Conservation (phyloP, 1,140 invertebrate species). For the Aphis craccivora region DNA sequence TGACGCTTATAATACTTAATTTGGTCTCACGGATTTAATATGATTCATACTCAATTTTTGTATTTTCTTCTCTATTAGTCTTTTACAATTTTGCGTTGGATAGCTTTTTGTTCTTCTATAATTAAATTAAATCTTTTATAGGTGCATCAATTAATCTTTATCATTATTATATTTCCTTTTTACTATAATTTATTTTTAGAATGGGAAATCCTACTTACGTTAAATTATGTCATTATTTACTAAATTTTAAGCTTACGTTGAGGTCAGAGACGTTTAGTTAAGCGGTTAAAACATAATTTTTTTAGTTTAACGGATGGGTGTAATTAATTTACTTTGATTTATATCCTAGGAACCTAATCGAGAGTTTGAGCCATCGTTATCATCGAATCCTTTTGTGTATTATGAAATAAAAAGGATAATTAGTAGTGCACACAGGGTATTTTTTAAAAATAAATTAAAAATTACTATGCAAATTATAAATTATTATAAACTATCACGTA, state of each 20-base stretch:
- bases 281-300: not conserved
- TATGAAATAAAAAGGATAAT: not conserved
- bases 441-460: no score
- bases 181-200: not conserved
- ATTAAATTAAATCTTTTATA: not conserved
- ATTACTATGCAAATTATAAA: no score
- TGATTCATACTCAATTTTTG: not conserved
- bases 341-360: not conserved
- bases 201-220: not conserved
- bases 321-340: not conserved
- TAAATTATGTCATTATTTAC: not conserved
- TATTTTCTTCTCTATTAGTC: not conserved
- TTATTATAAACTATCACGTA: not conserved
- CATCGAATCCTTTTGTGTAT: not conserved
- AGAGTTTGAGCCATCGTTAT: not conserved
- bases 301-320: not conserved
- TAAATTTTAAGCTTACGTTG: not conserved
- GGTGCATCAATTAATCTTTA: not conserved
- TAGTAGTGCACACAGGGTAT: not conserved
- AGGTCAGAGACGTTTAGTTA: not conserved
- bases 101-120: not conserved
- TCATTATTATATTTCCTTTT: not conserved
- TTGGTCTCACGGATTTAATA: not conserved
- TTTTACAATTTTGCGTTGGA: not conserved
- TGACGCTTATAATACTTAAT: no score